Percentiles rank a stretch among this genome's conserved stretches.
phyloP scores from a whole-genome alignment of 2,888 invertebrate species.

The Sympetrum striolatum region DNA sequence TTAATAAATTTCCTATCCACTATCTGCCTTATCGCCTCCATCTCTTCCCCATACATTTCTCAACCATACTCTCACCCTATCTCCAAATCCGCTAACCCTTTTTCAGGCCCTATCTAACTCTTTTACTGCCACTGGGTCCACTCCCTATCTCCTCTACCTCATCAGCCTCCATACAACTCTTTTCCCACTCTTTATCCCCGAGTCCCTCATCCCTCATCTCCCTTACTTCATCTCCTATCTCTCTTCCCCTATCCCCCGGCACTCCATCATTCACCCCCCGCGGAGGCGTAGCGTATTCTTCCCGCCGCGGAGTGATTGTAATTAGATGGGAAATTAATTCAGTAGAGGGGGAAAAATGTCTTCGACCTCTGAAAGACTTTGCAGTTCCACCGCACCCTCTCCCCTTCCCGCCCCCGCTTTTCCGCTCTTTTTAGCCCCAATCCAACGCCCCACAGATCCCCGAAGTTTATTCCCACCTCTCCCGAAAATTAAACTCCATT shows the following conservation, averaged over 20 bases:
- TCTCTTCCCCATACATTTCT: not conserved
- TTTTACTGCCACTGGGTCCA: too few species aligned
- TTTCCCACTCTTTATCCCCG: not conserved
- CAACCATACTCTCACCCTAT: not conserved
- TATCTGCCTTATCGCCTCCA: not conserved
- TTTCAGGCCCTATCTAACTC: not conserved
- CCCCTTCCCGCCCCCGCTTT: not conserved
- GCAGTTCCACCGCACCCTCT: not conserved
- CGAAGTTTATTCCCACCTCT: not conserved
- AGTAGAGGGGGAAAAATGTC: not conserved
- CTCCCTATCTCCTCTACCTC: not conserved
- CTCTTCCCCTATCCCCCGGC: not conserved
- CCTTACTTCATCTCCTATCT: not conserved
- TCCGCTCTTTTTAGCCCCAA: not conserved
- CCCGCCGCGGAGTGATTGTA: slow-evolving; percentile 34
- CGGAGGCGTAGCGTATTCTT: not conserved
- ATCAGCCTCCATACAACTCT: not conserved
- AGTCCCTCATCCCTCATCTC: not conserved
- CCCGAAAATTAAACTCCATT: not conserved
- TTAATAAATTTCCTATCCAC: too few species aligned
- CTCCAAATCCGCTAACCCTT: not conserved
- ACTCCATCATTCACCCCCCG: not conserved
- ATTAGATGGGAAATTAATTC: slow-evolving; percentile 40
- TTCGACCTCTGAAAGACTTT: not conserved
- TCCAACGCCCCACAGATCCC: not conserved